Percentiles rank a stretch among this genome's conserved stretches.
These are phyloP conservation scores for Danaus plexippus DNA, from an alignment of 1,140 invertebrate species.

Conservation along the genomic window DNA sequence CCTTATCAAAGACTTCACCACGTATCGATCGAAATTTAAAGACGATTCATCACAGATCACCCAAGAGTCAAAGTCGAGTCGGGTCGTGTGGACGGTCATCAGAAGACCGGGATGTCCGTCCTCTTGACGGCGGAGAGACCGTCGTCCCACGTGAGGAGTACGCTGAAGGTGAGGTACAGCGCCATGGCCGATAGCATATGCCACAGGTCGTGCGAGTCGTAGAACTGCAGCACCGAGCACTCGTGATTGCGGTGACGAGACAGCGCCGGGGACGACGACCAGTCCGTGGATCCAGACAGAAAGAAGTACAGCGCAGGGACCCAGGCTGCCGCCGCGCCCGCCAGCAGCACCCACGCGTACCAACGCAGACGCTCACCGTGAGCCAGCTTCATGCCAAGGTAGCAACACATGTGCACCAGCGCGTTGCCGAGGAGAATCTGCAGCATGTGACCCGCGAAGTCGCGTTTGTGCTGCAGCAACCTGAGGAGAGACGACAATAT, in stretches of 20 bases:
- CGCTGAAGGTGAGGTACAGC: constrained; percentile 93
- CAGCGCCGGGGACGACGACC: constrained; percentile 79
- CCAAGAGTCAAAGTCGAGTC: neutral
- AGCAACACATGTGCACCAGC: constrained; percentile 86
- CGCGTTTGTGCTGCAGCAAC: constrained; percentile 74
- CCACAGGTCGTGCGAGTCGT: constrained; percentile 93
- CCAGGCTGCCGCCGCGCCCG: constrained; percentile 43
- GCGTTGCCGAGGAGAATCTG: constrained; percentile 88
- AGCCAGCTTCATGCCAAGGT: constrained; percentile 89
- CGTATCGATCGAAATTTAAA: no score
- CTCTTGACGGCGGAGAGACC: constrained; percentile 80
- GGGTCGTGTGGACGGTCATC: constrained; percentile 5
- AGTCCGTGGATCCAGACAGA: constrained; percentile 43
- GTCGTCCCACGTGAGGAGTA: constrained; percentile 86
- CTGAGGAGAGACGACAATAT: constrained; percentile 23
- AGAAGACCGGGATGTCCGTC: constrained; percentile 84
- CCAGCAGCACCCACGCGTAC: constrained; percentile 56
- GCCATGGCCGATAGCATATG: constrained; percentile 92
- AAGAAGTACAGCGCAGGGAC: constrained; percentile 59
- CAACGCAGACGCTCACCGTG: constrained; percentile 79
- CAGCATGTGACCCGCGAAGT: constrained; percentile 88
- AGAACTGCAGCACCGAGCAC: constrained; percentile 85
- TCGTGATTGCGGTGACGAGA: constrained; percentile 83
- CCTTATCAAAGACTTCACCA: constrained; percentile 3
- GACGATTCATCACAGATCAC: constrained; percentile 1